Evolutionary conservation across 2,888 invertebrate genomes (phyloP).

Genomic region (Xestia c-nigrum): DNA sequence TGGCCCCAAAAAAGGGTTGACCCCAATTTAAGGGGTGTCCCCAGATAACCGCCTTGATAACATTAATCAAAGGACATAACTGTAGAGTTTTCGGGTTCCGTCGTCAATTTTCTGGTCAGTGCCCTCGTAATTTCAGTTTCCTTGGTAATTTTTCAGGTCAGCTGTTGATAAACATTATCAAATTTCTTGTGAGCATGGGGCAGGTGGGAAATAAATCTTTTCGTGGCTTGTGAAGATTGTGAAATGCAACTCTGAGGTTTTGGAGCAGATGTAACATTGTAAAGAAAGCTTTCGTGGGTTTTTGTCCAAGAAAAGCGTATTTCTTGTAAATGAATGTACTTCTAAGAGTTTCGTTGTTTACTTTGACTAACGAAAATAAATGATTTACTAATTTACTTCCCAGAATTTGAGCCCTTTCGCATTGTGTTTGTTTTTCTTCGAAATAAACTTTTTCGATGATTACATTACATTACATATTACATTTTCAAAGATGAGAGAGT

Average conservation of each 20-base stretch:
- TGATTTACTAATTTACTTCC: not conserved
- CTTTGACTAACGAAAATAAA: not conserved
- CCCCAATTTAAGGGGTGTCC: constrained; percentile 82
- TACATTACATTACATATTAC: too few relatives aligned
- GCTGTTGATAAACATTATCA: constrained; percentile 79
- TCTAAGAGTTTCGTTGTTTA: not conserved
- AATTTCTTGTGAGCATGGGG: constrained; percentile 50
- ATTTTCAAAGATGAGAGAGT: too few relatives aligned
- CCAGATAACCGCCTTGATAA: constrained; percentile 86
- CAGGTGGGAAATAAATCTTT: constrained; percentile 54
- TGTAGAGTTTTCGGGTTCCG: constrained; percentile 73
- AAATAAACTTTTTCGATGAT: too few relatives aligned
- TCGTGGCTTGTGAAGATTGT: constrained; percentile 35
- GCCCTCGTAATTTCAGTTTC: constrained; percentile 86
- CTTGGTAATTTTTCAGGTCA: constrained; percentile 85
- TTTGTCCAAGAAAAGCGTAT: not conserved
- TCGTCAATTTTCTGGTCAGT: constrained; percentile 88
- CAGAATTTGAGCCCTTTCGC: too few relatives aligned
- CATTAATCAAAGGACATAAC: constrained; percentile 88
- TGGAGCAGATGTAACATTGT: constrained; percentile 16
- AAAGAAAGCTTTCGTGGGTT: not conserved
- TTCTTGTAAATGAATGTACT: not conserved
- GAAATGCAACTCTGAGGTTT: constrained; percentile 32
- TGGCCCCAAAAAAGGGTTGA: constrained; percentile 73
- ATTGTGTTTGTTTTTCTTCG: too few relatives aligned